Evolutionary conservation across 2,888 invertebrate genomes (phyloP).

Genomic region (Drosophila infuscata): DNA sequence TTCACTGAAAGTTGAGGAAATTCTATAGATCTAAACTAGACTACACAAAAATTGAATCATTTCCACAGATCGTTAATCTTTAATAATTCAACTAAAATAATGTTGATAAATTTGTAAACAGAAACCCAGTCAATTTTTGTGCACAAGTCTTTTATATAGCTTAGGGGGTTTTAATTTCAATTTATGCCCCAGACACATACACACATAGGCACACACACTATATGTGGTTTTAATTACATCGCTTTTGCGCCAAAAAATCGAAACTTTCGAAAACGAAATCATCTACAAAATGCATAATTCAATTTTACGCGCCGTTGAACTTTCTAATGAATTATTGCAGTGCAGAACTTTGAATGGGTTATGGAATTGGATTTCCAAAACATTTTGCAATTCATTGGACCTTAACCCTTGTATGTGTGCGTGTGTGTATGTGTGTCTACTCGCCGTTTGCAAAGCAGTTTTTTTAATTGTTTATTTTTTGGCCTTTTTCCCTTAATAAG

Average conservation of each 20-base stretch:
- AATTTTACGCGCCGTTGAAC: constrained; percentile 75
- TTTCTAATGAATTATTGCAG: constrained; percentile 72
- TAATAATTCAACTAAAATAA: not conserved
- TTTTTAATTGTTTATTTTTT: constrained; percentile 7
- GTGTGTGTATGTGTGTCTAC: not conserved
- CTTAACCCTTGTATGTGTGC: constrained; percentile 18
- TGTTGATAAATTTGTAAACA: not conserved
- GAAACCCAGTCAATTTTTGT: constrained; percentile 11
- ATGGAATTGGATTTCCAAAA: constrained; percentile 65
- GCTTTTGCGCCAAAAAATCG: constrained; percentile 31
- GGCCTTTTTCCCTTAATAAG: constrained; percentile 64
- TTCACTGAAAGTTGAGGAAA: not conserved
- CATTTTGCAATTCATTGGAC: constrained; percentile 57
- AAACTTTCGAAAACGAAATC: constrained; percentile 65
- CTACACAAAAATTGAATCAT: not conserved
- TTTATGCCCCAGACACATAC: constrained; percentile 3
- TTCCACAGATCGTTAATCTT: not conserved
- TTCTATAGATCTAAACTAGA: not conserved
- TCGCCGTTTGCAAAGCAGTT: constrained; percentile 22
- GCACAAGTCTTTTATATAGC: not conserved
- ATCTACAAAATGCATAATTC: constrained; percentile 76
- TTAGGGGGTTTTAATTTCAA: constrained; percentile 6
- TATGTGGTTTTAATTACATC: constrained; percentile 52
- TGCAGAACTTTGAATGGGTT: constrained; percentile 49
- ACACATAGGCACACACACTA: not conserved